Base-by-base conservation (phyloP, 1,140 invertebrate species). In the Phymorhynchus buccinoides region DNA sequence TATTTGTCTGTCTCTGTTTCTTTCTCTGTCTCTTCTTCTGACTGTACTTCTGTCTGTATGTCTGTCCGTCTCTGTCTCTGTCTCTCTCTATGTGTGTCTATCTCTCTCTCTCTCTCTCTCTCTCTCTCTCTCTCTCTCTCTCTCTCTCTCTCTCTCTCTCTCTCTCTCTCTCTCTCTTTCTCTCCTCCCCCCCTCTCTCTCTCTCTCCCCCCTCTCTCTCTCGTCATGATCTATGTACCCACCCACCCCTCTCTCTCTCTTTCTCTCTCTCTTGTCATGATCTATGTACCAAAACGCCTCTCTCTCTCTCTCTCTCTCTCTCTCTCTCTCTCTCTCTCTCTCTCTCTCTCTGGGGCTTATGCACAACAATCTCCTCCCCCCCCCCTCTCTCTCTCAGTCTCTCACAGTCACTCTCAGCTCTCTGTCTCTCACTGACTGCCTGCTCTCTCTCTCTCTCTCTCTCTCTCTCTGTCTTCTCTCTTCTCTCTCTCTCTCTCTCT, bases 111-210 rank as follows among this genome's bases (percentile, higher is more conserved):
- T n/a, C n/a, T 32, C 30, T n/a, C 30, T n/a, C 73, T 32, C 73
- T 77, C 73, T n/a, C n/a, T n/a, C 30, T 32, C 30, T 32, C n/a
- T 32, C 73, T 77, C 73, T 32, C n/a, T 32, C 73, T 32, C 73
- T n/a, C n/a, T n/a, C 30, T 32, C 73, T n/a, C n/a, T n/a, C 73
- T 77, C 73, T 32, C 73, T 32, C 73, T 77, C 73, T 32, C n/a
- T 32, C 73, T 77, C 73, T 32, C n/a, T 32, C 73, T 77, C 73
- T 32, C 73, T 32, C 73, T 42, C 41, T 27, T 32, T 27, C 41
- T 42, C 41, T 32, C 41, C 73, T 32, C n/a, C 22, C 73, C 35
- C 73, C 22, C n/a, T 32, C 73, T 77, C 73, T 32, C n/a, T 32
- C 73, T 42, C 41, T 27, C 22, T 27, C 22, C 22, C 30, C 73